These are phyloP conservation scores for Porites lobata DNA, from an alignment of 92 coral and sea anemone genomes.

Conservation along the genomic window DNA sequence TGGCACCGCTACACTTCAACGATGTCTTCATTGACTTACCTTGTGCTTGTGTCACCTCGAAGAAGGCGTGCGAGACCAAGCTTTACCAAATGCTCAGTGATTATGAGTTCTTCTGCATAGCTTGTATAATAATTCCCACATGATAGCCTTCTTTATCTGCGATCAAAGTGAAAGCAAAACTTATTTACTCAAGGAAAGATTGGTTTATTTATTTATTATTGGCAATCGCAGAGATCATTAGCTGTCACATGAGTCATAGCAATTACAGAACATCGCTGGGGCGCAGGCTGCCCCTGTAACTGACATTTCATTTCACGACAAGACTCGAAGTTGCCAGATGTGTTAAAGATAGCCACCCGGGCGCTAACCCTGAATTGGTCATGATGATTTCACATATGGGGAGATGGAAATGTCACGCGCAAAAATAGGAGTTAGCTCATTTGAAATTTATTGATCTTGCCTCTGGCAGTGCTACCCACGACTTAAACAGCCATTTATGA, in stretches of 20 bases:
- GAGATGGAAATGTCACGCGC: neutral
- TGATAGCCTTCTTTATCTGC: constrained; percentile 16
- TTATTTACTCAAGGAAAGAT: constrained; percentile 25
- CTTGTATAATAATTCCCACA: neutral
- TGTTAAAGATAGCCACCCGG: constrained; percentile 52
- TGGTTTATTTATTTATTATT: constrained; percentile 11
- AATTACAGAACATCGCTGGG: neutral
- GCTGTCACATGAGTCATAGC: neutral
- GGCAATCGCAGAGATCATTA: neutral
- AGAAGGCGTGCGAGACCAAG: neutral
- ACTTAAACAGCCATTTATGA: neutral
- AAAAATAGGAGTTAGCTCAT: neutral
- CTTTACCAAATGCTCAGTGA: neutral
- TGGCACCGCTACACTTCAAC: constrained; percentile 8
- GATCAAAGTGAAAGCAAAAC: constrained; percentile 13
- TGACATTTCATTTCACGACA: neutral
- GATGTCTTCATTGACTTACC: neutral
- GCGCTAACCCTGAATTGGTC: constrained; percentile 10
- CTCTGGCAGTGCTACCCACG: neutral
- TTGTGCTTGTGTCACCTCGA: neutral
- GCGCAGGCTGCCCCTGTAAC: neutral
- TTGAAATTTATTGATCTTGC: neutral
- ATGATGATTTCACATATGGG: neutral
- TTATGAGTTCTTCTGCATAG: too few species aligned
- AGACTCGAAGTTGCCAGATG: constrained; percentile 11